phyloP scores from a whole-genome alignment of 2,888 invertebrate species.

The Pseudeuparius sepicola region DNA sequence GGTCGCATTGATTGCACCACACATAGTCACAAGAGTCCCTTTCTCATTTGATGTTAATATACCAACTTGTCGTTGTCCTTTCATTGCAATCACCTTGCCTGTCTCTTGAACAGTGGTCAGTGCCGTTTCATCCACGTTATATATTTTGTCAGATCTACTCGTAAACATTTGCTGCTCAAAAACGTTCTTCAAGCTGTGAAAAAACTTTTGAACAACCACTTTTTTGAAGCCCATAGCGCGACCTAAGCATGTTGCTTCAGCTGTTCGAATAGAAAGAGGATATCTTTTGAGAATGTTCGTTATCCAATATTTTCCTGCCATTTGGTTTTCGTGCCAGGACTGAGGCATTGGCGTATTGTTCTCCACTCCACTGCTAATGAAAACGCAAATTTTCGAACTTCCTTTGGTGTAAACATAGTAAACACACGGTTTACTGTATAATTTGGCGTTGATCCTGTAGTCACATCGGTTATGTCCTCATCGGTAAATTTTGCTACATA shows the following conservation, averaged over 20 bases:
- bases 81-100: too few relatives aligned
- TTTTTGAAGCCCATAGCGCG: conserved; percentile 20
- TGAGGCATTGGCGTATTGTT: neutral
- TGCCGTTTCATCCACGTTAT: too few relatives aligned
- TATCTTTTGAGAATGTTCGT: too few relatives aligned
- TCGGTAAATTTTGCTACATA: too few relatives aligned
- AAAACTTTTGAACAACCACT: conserved; percentile 16
- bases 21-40: conserved; percentile 17
- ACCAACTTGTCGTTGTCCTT: conserved; percentile 21
- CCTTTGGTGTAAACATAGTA: conserved; percentile 2
- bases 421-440: neutral
- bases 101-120: too few relatives aligned
- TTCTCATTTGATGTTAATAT: conserved; percentile 16
- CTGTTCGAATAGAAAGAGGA: too few relatives aligned
- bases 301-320: too few relatives aligned
- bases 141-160: too few relatives aligned
- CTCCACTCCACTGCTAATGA: neutral
- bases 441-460: conserved; percentile 5
- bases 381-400: neutral
- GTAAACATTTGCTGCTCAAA: conserved; percentile 16
- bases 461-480: too few relatives aligned
- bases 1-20: too few relatives aligned
- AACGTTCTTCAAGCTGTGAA: conserved; percentile 14
- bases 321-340: too few relatives aligned
- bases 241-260: too few relatives aligned